Base-by-base conservation (phyloP, 1,140 invertebrate genomes). In the Macrotrachela quadricornifera region DNA sequence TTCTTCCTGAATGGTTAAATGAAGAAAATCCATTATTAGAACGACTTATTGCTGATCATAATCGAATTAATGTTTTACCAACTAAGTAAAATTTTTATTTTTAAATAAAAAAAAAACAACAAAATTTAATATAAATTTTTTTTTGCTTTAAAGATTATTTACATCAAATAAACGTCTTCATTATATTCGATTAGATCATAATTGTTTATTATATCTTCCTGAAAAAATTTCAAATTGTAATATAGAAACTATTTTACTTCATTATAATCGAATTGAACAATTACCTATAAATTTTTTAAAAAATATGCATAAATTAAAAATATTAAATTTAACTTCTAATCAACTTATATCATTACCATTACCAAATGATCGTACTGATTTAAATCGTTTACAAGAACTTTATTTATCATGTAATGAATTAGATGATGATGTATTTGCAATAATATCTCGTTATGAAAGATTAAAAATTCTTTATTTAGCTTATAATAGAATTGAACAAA, bases 301-400 rank as follows among this genome's bases (percentile, higher is more conserved):
- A 46, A 38, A 12, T 12, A 8, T 49, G 6, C 53, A 39, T 17
- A 17, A 64, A 50, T 51, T 68, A 15, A 57, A 60, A 17, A 62
- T 61, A 47, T 58, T 68, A 39, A 66, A 66, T 48, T 51, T 62
- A 50, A 63, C 64, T 10, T 56, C 56, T 12, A 66, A 66, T 51
- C 52, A 57, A 9, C 56, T 68, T 17, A 53, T 51, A 30, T 58
- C 56, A 36, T 50, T 69, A 36, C 65, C 66, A 37, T 37, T 57
- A 14, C 60, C 61, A 12, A 60, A 64, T 56, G 51, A 49, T 21
- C 63, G 61, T 54, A 57, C 59, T 38, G 65, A 65, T n/a, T 61
- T 63, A 44, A 68, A 67, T 57, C 64, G 63, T 49, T 46, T 70
- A 12, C 65, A 67, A 47, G 67, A 69, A 51, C 57, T 70, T 6